Evolutionary conservation across 1,140 invertebrate species (phyloP), one percentile per base, ranked within the genome.

Genomic region (Diabrotica virgifera): DNA sequence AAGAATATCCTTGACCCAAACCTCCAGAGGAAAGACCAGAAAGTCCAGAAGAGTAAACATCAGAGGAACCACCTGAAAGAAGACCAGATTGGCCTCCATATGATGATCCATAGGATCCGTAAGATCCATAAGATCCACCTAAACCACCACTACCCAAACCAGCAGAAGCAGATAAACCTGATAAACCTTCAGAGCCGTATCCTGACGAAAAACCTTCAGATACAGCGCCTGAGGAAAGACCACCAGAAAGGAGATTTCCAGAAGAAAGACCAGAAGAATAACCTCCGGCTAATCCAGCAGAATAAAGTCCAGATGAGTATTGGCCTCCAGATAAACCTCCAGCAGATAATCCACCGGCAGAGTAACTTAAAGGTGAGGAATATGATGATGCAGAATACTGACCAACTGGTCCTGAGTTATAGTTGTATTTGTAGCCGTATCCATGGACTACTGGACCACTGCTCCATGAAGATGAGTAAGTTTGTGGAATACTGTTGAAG

Each of bases 31-130:
- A 12, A 11, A 6, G 59, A 36, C 40, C 57, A 11, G 53, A 57
- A 52, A 35, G 38, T 59, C 56, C 51, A 10, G 35, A 13, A 10
- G 38, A 58, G 12, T 62, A 53, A 36, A 14, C 60, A 14, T 13
- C 50, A 24, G 14, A 38, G 11, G 37, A 51, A n/a, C 55, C 38
- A 37, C 56, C 56, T 9, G 50, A 37, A 24, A 24, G 24, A 10
- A n/a, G n/a, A 8, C 60, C 24, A 2, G 6, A 61, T n/a, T 24
- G n/a, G 13, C 9, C 7, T 9, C 10, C 35, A 35, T 35, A 58
- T 7, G 35, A 11, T 9, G 57, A 59, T 37, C 57, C 57, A 36
- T 59, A 59, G 0, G 5, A 11, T 5, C 11, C n/a, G 1, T 50
- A 14, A 7, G 53, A 4, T 10, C 40, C 40, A 0, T 46, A 46